Evolutionary conservation across 37 sponge, comb jelly and placozoan genomes (phyloP).

Genomic region (Trichoplax adhaerens): DNA sequence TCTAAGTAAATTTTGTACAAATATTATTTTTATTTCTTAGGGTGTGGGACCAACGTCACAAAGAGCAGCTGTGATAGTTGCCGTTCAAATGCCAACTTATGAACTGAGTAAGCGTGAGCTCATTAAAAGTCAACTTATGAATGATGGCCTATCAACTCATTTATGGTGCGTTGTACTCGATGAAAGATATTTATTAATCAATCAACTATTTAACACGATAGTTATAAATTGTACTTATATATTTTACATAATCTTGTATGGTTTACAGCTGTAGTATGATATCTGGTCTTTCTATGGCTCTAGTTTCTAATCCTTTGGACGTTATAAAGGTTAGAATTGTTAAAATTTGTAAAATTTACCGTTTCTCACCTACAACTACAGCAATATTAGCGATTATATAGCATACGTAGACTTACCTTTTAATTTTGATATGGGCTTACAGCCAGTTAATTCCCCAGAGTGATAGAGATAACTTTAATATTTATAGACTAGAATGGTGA

Average conservation of each 20-base stretch:
- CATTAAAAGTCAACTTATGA: constrained; percentile 11
- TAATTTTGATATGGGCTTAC: neutral
- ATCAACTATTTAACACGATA: neutral
- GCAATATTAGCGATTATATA: no score
- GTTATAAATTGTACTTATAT: constrained; percentile 8
- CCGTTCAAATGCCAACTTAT: constrained; percentile 77
- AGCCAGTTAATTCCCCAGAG: neutral
- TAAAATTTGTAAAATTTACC: neutral
- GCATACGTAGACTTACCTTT: no score
- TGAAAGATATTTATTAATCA: neutral
- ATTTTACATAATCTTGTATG: neutral
- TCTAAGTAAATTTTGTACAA: neutral
- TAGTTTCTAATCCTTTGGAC: constrained; percentile 69
- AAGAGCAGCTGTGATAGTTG: constrained; percentile 79
- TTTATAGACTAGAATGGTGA: constrained; percentile 66
- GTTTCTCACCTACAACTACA: neutral
- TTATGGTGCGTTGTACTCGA: constrained; percentile 24
- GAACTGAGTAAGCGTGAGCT: constrained; percentile 58
- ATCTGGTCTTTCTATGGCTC: constrained; percentile 48
- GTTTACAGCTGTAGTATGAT: constrained; percentile 22
- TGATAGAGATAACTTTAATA: no score
- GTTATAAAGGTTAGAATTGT: constrained; percentile 48
- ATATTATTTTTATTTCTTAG: constrained; percentile 6
- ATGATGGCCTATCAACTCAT: constrained; percentile 31
- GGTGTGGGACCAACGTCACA: constrained; percentile 86